Percentiles rank a stretch among this genome's conserved stretches.
phyloP scores from a whole-genome alignment of 2,888 invertebrate genomes.

The Netelia fuscicornis region DNA sequence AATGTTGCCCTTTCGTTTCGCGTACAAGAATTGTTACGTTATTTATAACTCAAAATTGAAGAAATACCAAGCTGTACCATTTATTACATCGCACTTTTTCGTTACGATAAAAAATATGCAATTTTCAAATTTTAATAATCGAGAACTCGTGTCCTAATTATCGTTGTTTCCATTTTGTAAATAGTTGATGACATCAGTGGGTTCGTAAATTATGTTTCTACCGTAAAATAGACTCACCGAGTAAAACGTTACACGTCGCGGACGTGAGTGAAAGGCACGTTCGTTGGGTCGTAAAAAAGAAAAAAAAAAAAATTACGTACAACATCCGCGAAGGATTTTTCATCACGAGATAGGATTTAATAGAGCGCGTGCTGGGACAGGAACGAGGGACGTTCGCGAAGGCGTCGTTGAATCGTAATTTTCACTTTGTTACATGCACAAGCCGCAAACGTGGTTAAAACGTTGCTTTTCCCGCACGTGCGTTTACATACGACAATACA shows the following conservation, averaged over 20 bases:
- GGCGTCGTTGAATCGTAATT: conserved; percentile 53
- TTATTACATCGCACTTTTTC: neutral
- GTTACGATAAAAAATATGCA: neutral
- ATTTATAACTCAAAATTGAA: neutral
- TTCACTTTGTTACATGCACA: conserved; percentile 57
- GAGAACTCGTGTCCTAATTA: no score
- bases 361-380: conserved; percentile 20
- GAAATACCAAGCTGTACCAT: neutral
- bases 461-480: conserved; percentile 2
- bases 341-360: conserved; percentile 20
- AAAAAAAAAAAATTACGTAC: neutral
- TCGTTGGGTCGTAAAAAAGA: neutral
- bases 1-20: neutral
- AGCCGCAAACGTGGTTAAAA: conserved; percentile 23
- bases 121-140: no score
- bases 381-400: conserved; percentile 26
- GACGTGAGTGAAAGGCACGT: conserved; percentile 8
- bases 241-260: neutral
- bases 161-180: no score
- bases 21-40: neutral
- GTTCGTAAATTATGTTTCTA: no score
- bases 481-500: neutral
- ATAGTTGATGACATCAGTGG: no score
- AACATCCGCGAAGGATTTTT: conserved; percentile 13
- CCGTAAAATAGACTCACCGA: no score